phyloP scores from a whole-genome alignment of 2,113 vertebrate species.

The Sinosuthora webbiana region DNA sequence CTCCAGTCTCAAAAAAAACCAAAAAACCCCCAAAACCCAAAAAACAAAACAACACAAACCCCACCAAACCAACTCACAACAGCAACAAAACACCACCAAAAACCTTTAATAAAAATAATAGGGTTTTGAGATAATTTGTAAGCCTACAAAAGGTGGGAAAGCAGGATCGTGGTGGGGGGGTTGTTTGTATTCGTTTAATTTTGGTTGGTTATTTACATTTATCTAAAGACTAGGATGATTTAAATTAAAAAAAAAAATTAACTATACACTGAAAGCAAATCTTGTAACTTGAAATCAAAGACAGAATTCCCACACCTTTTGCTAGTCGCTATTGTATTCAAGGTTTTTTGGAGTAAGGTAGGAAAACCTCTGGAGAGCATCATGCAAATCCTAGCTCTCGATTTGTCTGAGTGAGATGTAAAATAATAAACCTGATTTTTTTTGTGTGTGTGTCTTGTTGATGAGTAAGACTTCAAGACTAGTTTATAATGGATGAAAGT shows the following conservation, averaged over 20 bases:
- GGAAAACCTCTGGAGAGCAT: not conserved
- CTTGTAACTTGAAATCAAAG: not conserved
- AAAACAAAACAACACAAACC: not conserved
- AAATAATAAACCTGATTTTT: not conserved
- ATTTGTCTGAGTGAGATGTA: not conserved
- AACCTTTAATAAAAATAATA: not conserved
- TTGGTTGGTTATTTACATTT: not conserved
- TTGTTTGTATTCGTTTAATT: not conserved
- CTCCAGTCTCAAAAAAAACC: not conserved
- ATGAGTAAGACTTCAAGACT: not conserved
- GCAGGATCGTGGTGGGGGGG: not conserved
- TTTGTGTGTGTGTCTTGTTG: not conserved
- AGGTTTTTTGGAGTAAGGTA: not conserved
- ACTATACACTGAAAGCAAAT: not conserved
- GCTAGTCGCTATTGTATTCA: not conserved
- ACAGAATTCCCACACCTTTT: not conserved
- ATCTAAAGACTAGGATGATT: not conserved
- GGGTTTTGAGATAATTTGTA: not conserved
- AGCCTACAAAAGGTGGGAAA: not conserved
- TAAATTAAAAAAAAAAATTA: not conserved
- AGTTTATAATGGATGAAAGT: not conserved
- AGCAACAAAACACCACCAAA: not conserved
- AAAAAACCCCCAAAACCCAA: not conserved
- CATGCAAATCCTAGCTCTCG: not conserved
- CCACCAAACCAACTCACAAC: not conserved